These are phyloP conservation scores for Micromussa lordhowensis DNA, from an alignment of 92 coral and sea anemone species.

Conservation along the genomic window DNA sequence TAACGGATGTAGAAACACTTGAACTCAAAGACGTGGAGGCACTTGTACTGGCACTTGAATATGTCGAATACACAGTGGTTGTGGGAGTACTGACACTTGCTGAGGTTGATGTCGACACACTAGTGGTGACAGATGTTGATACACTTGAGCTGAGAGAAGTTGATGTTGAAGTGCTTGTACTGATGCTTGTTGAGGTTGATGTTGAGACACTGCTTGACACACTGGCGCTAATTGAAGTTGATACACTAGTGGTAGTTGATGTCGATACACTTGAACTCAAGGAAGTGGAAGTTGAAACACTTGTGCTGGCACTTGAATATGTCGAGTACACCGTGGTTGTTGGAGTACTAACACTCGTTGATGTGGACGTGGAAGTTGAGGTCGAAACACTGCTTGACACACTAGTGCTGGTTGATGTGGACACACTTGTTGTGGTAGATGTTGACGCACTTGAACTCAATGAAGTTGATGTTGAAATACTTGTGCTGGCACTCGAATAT, in stretches of 20 bases:
- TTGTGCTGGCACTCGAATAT: neutral
- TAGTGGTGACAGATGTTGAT: slow-evolving; percentile 6
- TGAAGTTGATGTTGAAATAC: slow-evolving; percentile 13
- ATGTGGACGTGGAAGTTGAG: neutral
- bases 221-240: neutral
- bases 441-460: neutral
- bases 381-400: slow-evolving; percentile 32
- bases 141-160: neutral
- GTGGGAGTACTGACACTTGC: neutral
- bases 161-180: neutral
- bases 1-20: neutral
- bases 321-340: neutral
- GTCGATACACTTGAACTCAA: neutral
- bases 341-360: neutral
- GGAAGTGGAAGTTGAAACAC: neutral
- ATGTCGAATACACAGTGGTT: neutral
- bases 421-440: neutral
- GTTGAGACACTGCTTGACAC: neutral
- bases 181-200: neutral
- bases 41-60: neutral
- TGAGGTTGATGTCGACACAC: slow-evolving; percentile 27
- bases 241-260: neutral
- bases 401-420: slow-evolving; percentile 11
- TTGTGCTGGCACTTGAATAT: slow-evolving; percentile 19
- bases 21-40: neutral